Base-by-base conservation (phyloP, 2,797 vertebrate species). In the Ambastaia sidthimunki region DNA sequence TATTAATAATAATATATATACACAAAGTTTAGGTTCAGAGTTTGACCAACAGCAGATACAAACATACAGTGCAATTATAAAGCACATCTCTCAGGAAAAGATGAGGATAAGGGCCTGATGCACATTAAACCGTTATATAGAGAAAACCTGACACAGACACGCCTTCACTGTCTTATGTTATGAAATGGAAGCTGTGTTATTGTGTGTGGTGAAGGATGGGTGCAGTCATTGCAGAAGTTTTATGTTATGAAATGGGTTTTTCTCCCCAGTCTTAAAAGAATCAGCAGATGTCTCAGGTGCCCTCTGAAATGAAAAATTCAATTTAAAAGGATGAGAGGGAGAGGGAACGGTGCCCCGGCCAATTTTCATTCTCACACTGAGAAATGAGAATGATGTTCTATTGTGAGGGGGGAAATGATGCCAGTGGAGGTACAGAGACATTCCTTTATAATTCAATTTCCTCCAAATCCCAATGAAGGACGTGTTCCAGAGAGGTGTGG, bases 391-490 rank as follows among this genome's bases (percentile, higher is more conserved):
- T 92, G 93, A 92, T 93, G 93, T 93, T 93, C 92, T 90, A 93
- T 93, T 94, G 93, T 93, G 93, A 90, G 90, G 88, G 91, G 82
- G 93, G 92, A 93, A 94, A 94, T 90, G 92, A 94, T 94, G 92
- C 93, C 93, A 94, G 93, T 93, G 91, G 90, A 88, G 84, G 90
- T 91, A 91, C 90, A 70, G 92, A 91, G 91, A 92, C 92, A 93
- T 92, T 94, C 92, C 92, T 93, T 92, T 91, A 93, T 94, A 94
- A 94, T 94, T 94, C 93, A 91, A 94, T 94, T 92, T 93, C 91
- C 88, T 89, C 91, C 90, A 92, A 94, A 94, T 94, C 93, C 92
- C 93, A 90, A 90, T 90, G 91, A 92, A 90, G 87, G 89, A 89
- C 88, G 87, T 84, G 87, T 89, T 90, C 88, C 89, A 90, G 89